Evolutionary conservation across 2,888 invertebrate genomes (phyloP), one percentile per base, ranked within the genome.

Genomic region (Rhabditophanes sp.): DNA sequence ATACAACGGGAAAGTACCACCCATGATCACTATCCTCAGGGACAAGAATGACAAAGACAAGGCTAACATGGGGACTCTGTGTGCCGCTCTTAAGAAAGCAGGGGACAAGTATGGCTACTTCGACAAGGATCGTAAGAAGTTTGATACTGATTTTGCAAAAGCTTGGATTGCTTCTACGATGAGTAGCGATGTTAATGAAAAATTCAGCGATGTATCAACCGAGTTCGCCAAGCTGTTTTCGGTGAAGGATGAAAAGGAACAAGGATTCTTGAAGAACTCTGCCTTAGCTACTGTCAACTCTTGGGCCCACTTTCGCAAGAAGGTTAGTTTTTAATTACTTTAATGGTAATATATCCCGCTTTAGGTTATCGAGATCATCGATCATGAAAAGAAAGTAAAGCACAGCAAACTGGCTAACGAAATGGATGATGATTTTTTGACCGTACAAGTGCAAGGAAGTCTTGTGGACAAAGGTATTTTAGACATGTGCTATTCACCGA

Each of bases 401-500:
- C 96, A 99, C 67, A 75, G 77, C 25, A 90, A 88, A 68, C 70
- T 99, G 11, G 80, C 90, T 0, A 87, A 88, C 68, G 85, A 85
- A 7, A 82, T 90, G 1, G 90, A 93, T 66, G 74, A 78, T 9
- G 87, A 87, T 1, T 76, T 88, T 56, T 76, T 78, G n/a, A 85
- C 88, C 66, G 87, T 87, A 64, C 90, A 93, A 69, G 88, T 85
- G 68, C 82, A 90, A 88, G 68, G 76, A 7, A n/a, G 35, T 5
- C 21, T 57, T 27, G 47, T 45, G 21, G 35, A 78, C 3, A 75
- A 76, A 17, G 37, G 29, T 7, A 27, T 11, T n/a, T 80, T 85
- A 3, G 93, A 96, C 62, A 82, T 87, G 77, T 96, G 93, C 65
- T 99, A 93, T 66, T 87, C 90, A 1, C 83, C 96, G 0, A 99